These are phyloP conservation scores for Actias luna DNA, from an alignment of 2,888 invertebrate genomes.

Conservation along the genomic window DNA sequence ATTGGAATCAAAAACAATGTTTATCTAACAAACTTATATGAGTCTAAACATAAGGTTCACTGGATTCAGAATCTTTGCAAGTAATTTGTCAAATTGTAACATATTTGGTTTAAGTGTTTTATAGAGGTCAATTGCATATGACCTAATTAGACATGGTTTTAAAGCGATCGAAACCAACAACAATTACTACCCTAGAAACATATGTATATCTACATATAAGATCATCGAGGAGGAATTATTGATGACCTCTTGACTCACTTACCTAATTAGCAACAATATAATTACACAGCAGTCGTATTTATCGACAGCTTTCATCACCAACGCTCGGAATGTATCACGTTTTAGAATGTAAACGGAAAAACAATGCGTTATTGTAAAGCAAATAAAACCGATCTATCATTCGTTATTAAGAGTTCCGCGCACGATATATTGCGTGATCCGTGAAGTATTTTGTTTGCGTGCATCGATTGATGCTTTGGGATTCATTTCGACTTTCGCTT, in stretches of 20 bases:
- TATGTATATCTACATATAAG: neutral
- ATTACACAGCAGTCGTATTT: neutral
- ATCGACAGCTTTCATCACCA: conserved; percentile 17
- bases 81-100: too few species aligned
- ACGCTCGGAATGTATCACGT: conserved; percentile 18
- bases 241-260: conserved; percentile 1
- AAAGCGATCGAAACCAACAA: neutral
- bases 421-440: conserved; percentile 64
- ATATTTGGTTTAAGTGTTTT: too few species aligned
- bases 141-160: neutral
- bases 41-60: too few species aligned
- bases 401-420: conserved; percentile 14
- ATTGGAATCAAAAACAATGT: too few species aligned
- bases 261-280: neutral
- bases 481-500: conserved; percentile 60
- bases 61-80: too few species aligned
- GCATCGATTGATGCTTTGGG: conserved; percentile 40
- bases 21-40: too few species aligned
- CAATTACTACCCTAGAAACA: neutral
- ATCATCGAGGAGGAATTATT: neutral
- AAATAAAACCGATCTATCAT: neutral
- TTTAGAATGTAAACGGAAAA: neutral
- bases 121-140: neutral
- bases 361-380: conserved; percentile 6
- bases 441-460: conserved; percentile 47